These are phyloP conservation scores for Pseudoips prasinana DNA, from an alignment of 2,888 invertebrate species.

Conservation along the genomic window DNA sequence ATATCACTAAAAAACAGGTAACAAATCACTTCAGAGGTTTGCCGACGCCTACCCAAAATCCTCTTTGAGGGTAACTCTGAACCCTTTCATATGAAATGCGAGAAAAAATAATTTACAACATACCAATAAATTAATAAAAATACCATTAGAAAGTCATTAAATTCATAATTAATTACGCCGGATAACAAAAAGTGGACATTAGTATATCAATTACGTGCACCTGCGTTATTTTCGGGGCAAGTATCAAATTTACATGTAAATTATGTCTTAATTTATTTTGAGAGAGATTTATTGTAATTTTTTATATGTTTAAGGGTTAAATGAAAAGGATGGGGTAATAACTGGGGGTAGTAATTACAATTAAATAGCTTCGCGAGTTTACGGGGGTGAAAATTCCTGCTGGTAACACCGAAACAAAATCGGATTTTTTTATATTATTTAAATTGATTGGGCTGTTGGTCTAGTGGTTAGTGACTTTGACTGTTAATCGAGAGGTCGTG, in stretches of 20 bases:
- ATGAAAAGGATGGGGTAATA: too few species aligned
- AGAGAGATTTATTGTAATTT: conserved; percentile 26
- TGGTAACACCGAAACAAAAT: too few species aligned
- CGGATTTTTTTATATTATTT: too few species aligned
- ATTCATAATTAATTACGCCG: conserved; percentile 49
- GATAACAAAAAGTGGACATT: conserved; percentile 40
- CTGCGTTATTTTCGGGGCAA: conserved; percentile 30
- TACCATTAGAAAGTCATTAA: conserved; percentile 54
- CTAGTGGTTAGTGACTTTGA: too few species aligned
- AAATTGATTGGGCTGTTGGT: too few species aligned
- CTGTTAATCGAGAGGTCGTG: too few species aligned
- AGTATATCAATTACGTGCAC: conserved; percentile 39
- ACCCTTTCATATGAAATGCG: conserved; percentile 25
- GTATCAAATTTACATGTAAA: conserved; percentile 24
- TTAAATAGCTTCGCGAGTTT: too few species aligned
- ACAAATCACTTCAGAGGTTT: too few species aligned
- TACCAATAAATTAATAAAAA: conserved; percentile 37
- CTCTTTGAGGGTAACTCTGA: conserved; percentile 2
- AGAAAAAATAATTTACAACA: conserved; percentile 28
- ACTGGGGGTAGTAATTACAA: too few species aligned
- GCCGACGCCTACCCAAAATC: background rate
- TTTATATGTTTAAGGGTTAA: conserved; percentile 1
- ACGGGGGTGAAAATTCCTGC: too few species aligned
- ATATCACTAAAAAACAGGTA: too few species aligned
- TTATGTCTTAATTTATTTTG: conserved; percentile 28